Evolutionary conservation across 1,140 invertebrate genomes (phyloP).

Genomic region (Neodiprion virginianus): DNA sequence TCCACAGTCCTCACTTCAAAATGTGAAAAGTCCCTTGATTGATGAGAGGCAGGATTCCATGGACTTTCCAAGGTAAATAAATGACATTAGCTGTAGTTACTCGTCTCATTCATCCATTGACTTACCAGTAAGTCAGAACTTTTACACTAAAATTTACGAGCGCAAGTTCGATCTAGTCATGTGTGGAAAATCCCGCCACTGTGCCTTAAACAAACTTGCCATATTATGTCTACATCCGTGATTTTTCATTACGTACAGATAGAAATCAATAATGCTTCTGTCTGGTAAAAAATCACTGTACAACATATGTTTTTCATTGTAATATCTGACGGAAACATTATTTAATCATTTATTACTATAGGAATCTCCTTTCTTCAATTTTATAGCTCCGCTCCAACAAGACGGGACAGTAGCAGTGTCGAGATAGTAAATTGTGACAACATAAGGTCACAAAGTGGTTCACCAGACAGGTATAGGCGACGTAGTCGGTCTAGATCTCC

Average conservation of each 20-base stretch:
- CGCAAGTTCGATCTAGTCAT: neutral
- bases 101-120: neutral
- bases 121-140: neutral
- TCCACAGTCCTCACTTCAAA: slow-evolving; percentile 38
- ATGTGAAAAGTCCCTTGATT: slow-evolving; percentile 53
- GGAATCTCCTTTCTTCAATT: no score
- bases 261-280: no score
- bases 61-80: slow-evolving; percentile 29
- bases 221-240: neutral
- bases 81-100: neutral
- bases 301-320: neutral
- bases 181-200: neutral
- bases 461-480: slow-evolving; percentile 57
- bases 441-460: slow-evolving; percentile 55
- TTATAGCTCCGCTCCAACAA: slow-evolving; percentile 29
- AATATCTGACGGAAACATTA: neutral
- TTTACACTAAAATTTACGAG: neutral
- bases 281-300: no score
- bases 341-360: no score
- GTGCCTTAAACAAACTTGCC: neutral
- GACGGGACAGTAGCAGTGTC: slow-evolving; percentile 57
- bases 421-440: slow-evolving; percentile 61
- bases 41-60: slow-evolving; percentile 44
- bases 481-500: slow-evolving; percentile 63
- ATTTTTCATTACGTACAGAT: no score